A percentile compares a stretch with the other conserved stretches of the same genome.
phyloP scores from a whole-genome alignment of 2,113 vertebrate species.

The Zosterops hypoxanthus region DNA sequence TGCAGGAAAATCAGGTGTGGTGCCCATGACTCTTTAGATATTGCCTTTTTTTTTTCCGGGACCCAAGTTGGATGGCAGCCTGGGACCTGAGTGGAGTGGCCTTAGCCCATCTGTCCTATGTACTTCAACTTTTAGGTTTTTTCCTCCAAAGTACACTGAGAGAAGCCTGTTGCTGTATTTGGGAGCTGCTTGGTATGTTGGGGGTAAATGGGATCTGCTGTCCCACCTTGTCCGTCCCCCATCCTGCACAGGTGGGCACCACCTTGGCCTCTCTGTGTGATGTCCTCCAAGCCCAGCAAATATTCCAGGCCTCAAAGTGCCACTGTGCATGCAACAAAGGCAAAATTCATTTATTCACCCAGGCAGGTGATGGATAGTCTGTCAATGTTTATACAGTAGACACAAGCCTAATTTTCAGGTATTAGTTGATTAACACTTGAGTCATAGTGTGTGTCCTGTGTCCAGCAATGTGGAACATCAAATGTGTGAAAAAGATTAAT shows the following conservation, averaged over 20 bases:
- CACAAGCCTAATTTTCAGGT: slow-evolving; percentile 70
- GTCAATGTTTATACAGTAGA: slow-evolving; percentile 71
- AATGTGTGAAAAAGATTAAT: slow-evolving; percentile 74
- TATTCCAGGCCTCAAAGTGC: neutral
- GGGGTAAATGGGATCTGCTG: neutral
- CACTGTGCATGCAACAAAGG: neutral
- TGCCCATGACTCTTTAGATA: neutral
- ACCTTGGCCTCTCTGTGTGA: neutral
- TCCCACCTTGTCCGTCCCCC: neutral
- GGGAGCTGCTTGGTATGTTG: neutral
- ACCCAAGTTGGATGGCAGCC: neutral
- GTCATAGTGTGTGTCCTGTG: slow-evolving; percentile 67
- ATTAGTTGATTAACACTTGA: slow-evolving; percentile 74
- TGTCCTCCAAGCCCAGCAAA: neutral
- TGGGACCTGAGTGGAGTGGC: neutral
- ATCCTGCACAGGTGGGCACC: neutral
- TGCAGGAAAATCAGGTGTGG: neutral
- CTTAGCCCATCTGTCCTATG: neutral
- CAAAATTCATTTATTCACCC: slow-evolving; percentile 62
- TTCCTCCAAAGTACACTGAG: neutral
- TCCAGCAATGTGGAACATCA: slow-evolving; percentile 72
- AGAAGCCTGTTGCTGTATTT: neutral
- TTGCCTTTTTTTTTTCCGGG: neutral
- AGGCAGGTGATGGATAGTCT: slow-evolving; percentile 64
- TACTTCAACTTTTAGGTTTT: neutral